Evolutionary conservation across 2,888 invertebrate species (phyloP), one percentile per base, ranked within the genome.

Genomic region (Dysmachus trigonus): DNA sequence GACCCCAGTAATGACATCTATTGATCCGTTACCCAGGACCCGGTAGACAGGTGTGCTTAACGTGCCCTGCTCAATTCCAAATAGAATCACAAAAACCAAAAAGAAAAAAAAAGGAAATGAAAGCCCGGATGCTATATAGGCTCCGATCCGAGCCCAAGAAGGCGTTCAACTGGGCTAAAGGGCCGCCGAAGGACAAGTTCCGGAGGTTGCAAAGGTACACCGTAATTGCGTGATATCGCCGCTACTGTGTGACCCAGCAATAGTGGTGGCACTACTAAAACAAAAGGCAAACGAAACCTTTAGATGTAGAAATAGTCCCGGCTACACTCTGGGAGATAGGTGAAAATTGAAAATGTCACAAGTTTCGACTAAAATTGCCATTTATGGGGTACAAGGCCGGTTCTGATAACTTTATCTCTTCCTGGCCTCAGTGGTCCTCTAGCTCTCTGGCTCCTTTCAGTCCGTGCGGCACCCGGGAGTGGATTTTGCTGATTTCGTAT

Each of bases 11-110:
- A 77, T 77, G 77, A 77, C 77, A 47, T 27, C 27, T 77, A 77
- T 77, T 77, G 77, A 77, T 77, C 77, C 77, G 77, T 77, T 47
- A 77, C 77, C 77, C 77, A 22, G 6, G 31, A 33, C 31, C 22
- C 47, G 41, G 77, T 77, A 77, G 77, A 41, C 77, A 77, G 77
- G 77, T 77, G 77, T 41, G 30, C 47, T 77, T 77, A 77, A 77
- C 51, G 77, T 77, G 41, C 51, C 27, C 27, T 77, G 7, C 77
- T 30, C 77, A 77, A 77, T 77, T 77, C 47, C 27, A 30, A 10
- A n/a, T n/a, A n/a, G n/a, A n/a, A n/a, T n/a, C n/a, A n/a, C n/a
- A n/a, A n/a, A n/a, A n/a, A n/a, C n/a, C n/a, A n/a, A 8, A 0
- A 10, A 41, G 10, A 31, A 5, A 18, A 62, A 62, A 62, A 41